phyloP scores from a whole-genome alignment of 1,140 invertebrate species.

The Leptonema lineaticorne region DNA sequence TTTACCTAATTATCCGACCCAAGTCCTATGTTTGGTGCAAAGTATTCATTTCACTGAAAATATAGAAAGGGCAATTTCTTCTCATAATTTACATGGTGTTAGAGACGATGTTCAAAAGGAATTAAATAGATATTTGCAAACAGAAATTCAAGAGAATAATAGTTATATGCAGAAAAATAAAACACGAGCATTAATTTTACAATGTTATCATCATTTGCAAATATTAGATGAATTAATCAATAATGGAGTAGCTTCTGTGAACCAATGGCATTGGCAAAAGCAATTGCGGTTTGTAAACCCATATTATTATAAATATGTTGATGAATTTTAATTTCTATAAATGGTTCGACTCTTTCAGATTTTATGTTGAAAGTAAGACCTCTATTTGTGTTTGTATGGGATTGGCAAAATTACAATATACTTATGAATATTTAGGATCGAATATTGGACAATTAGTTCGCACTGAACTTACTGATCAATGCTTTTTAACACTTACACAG shows the following conservation, averaged over 20 bases:
- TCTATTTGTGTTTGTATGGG: constrained; percentile 72
- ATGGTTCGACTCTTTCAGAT: constrained; percentile 47
- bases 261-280: constrained; percentile 93
- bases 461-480: constrained; percentile 92
- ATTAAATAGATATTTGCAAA: constrained; percentile 47
- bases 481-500: constrained; percentile 93
- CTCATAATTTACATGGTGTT: constrained; percentile 61
- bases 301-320: neutral
- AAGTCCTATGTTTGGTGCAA: constrained; percentile 74
- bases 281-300: constrained; percentile 75
- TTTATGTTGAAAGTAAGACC: constrained; percentile 56
- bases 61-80: constrained; percentile 77
- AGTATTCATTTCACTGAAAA: constrained; percentile 79
- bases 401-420: constrained; percentile 91
- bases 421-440: constrained; percentile 94
- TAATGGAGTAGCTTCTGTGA: constrained; percentile 61
- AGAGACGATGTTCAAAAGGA: constrained; percentile 50
- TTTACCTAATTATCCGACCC: constrained; percentile 79
- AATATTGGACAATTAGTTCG: constrained; percentile 88
- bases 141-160: constrained; percentile 44
- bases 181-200: constrained; percentile 78
- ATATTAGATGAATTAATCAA: constrained; percentile 78
- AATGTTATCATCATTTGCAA: constrained; percentile 88
- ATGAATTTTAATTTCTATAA: neutral
- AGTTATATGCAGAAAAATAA: constrained; percentile 64